These are phyloP conservation scores for Caenorhabditis drosophilae DNA, from an alignment of 2,888 invertebrate genomes.

Conservation along the genomic window DNA sequence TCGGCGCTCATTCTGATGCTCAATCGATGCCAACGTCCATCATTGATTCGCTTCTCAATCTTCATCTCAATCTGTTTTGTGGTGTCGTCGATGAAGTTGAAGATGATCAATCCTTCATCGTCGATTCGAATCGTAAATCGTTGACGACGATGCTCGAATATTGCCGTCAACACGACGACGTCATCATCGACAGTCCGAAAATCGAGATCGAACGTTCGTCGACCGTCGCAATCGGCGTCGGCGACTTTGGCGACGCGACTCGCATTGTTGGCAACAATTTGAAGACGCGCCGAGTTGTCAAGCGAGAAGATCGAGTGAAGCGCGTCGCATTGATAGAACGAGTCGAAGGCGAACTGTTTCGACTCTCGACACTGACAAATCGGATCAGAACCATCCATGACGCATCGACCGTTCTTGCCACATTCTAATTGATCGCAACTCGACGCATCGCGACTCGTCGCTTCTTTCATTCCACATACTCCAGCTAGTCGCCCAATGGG, in stretches of 20 bases:
- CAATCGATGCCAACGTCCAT: slow-evolving; percentile 34
- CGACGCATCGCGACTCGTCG: not conserved
- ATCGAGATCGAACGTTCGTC: slow-evolving; percentile 23
- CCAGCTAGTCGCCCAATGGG: slow-evolving; percentile 4
- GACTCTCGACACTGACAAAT: slow-evolving; percentile 16
- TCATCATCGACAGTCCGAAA: too few relatives aligned
- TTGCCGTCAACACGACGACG: too few relatives aligned
- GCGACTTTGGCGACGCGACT: not conserved
- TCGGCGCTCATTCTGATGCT: slow-evolving; percentile 18
- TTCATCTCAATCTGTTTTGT: slow-evolving; percentile 9
- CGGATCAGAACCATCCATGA: slow-evolving; percentile 5
- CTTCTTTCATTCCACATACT: not conserved
- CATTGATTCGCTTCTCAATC: slow-evolving; percentile 16
- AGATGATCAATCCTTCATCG: slow-evolving; percentile 9
- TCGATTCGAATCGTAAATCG: too few relatives aligned
- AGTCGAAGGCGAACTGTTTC: slow-evolving; percentile 23
- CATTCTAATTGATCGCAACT: slow-evolving; percentile 17
- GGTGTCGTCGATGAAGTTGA: slow-evolving; percentile 18
- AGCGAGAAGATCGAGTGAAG: slow-evolving; percentile 9
- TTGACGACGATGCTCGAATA: not conserved
- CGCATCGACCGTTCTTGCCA: slow-evolving; percentile 12
- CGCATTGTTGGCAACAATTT: slow-evolving; percentile 9
- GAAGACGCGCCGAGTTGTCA: too few relatives aligned
- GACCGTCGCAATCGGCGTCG: slow-evolving; percentile 2
- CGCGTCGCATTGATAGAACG: slow-evolving; percentile 2